A percentile compares a stretch with the other conserved stretches of the same genome.
These are phyloP conservation scores for Chondrilla cf. caribensis DNA, from an alignment of 37 sponge, comb jelly and placozoan species.

Conservation along the genomic window DNA sequence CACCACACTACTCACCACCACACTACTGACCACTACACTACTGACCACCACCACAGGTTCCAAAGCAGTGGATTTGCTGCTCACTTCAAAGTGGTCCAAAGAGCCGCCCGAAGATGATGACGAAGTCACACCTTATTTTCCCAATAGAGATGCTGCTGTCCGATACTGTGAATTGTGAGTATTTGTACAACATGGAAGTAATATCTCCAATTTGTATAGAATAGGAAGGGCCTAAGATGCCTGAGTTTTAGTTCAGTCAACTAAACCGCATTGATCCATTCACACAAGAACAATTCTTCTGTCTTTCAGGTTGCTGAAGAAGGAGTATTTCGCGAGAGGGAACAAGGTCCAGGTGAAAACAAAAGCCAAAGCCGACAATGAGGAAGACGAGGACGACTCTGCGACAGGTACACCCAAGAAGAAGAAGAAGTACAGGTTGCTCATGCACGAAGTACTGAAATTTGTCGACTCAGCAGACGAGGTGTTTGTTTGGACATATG, in stretches of 20 bases:
- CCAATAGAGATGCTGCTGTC: conserved; percentile 35
- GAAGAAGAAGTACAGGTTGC: conserved; percentile 48
- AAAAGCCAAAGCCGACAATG: not conserved
- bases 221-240: no score
- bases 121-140: conserved; percentile 25
- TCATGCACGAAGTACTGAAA: conserved; percentile 35
- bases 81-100: conserved; percentile 56
- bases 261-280: no score
- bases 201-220: no score
- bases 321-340: conserved; percentile 38
- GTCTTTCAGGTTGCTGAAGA: conserved; percentile 3
- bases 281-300: no score
- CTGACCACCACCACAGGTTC: no score
- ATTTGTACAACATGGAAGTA: not conserved
- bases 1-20: no score
- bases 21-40: no score
- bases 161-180: conserved; percentile 41
- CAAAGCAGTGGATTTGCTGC: conserved; percentile 61
- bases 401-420: conserved; percentile 48
- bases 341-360: conserved; percentile 49
- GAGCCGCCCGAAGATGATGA: not conserved
- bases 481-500: conserved; percentile 59
- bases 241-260: no score
- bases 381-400: not conserved
- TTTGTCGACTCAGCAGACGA: conserved; percentile 51